phyloP scores from a whole-genome alignment of 1,140 invertebrate genomes.

The Penaeus japonicus region DNA sequence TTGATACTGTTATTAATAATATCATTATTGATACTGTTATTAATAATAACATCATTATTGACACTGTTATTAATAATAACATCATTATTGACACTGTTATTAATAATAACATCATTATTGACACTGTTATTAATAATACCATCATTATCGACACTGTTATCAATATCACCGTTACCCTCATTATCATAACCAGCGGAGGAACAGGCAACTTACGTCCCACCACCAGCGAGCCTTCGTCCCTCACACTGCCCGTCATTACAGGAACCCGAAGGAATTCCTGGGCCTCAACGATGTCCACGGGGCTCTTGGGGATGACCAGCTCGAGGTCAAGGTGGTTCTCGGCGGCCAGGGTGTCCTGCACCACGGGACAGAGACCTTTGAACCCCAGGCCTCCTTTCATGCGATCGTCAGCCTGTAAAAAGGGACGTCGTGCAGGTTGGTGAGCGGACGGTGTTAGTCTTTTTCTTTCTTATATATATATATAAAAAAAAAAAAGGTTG shows the following conservation, averaged over 20 bases:
- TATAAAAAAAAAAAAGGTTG: too few relatives aligned
- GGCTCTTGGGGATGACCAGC: conserved; percentile 36
- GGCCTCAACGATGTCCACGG: not conserved
- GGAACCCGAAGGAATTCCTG: conserved; percentile 35
- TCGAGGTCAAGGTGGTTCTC: not conserved
- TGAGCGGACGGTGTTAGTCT: too few relatives aligned
- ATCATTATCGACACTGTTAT: not conserved
- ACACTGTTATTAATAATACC: not conserved
- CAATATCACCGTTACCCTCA: not conserved
- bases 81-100: not conserved
- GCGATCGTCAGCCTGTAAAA: conserved; percentile 25
- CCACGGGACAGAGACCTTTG: conserved; percentile 32
- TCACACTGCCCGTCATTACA: conserved; percentile 44
- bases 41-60: too few relatives aligned
- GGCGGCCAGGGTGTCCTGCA: not conserved
- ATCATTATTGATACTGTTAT: too few relatives aligned
- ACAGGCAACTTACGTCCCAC: conserved; percentile 28
- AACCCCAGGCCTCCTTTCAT: conserved; percentile 33
- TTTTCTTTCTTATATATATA: not conserved
- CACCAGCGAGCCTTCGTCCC: conserved; percentile 50
- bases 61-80: too few relatives aligned
- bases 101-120: too few relatives aligned
- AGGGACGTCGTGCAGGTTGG: not conserved
- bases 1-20: too few relatives aligned
- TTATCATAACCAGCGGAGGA: not conserved